Conservation (phyloP, 2,888 invertebrate species). For the Nemurella pictetii region DNA sequence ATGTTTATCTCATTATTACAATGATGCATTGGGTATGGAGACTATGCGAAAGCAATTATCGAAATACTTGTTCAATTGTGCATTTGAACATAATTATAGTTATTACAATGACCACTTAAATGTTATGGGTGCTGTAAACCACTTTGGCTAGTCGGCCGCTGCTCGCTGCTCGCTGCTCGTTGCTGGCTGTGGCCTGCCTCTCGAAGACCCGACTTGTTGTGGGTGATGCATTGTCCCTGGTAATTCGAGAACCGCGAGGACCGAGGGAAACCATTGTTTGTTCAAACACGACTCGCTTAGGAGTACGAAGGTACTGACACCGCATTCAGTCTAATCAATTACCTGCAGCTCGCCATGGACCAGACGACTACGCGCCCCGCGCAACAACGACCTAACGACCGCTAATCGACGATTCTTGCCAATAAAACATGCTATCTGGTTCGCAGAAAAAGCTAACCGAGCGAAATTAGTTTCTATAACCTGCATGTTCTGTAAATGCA, state of each 20-base stretch:
- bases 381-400: no score
- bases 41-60: neutral
- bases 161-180: neutral
- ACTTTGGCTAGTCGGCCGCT: neutral
- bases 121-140: neutral
- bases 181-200: no score
- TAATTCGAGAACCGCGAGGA: no score
- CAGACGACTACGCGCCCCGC: no score
- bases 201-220: no score
- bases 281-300: neutral
- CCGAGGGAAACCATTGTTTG: neutral
- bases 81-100: neutral
- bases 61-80: neutral
- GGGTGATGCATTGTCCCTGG: no score
- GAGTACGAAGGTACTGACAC: neutral
- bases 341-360: neutral
- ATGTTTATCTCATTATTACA: conserved; percentile 4
- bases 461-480: no score
- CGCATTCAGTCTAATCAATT: neutral
- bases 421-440: no score
- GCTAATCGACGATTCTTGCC: no score
- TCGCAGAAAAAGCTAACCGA: no score
- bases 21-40: neutral
- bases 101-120: neutral
- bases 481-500: no score